phyloP scores from a whole-genome alignment of 2,888 invertebrate species.

The Mayetiola destructor region DNA sequence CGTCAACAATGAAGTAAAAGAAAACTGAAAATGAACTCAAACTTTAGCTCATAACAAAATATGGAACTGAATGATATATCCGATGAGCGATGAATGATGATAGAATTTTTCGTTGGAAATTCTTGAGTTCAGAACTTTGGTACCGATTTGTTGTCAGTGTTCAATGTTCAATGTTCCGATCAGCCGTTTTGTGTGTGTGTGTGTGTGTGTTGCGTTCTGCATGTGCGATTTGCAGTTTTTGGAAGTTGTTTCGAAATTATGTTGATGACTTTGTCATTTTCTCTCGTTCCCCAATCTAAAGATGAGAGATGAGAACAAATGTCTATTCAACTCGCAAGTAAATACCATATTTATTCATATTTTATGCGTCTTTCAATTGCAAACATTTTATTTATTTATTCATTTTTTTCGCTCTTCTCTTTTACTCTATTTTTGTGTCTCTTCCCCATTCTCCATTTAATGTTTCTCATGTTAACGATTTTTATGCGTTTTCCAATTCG shows the following conservation, averaged over 20 bases:
- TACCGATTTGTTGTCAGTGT: too few species aligned
- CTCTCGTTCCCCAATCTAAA: too few species aligned
- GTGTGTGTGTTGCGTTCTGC: too few species aligned
- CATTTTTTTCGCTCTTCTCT: neutral
- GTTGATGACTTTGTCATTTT: neutral
- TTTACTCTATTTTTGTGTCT: neutral
- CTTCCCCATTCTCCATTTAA: neutral
- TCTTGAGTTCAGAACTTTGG: too few species aligned
- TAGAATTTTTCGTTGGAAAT: slow-evolving; percentile 3
- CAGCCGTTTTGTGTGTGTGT: too few species aligned
- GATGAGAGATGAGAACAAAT: too few species aligned
- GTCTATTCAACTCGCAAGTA: neutral
- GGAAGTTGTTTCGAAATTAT: neutral
- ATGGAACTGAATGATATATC: slow-evolving; percentile 10
- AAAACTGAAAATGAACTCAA: too few species aligned
- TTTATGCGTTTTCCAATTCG: neutral
- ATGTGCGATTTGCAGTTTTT: neutral
- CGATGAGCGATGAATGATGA: slow-evolving; percentile 12
- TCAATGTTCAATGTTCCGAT: too few species aligned
- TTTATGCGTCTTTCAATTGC: neutral
- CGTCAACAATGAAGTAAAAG: too few species aligned
- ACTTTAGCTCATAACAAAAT: too few species aligned
- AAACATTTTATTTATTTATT: slow-evolving; percentile 2
- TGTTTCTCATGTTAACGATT: neutral
- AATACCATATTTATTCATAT: neutral